Base-by-base conservation (phyloP, 2,113 vertebrate genomes). In the Mixornis gularis region DNA sequence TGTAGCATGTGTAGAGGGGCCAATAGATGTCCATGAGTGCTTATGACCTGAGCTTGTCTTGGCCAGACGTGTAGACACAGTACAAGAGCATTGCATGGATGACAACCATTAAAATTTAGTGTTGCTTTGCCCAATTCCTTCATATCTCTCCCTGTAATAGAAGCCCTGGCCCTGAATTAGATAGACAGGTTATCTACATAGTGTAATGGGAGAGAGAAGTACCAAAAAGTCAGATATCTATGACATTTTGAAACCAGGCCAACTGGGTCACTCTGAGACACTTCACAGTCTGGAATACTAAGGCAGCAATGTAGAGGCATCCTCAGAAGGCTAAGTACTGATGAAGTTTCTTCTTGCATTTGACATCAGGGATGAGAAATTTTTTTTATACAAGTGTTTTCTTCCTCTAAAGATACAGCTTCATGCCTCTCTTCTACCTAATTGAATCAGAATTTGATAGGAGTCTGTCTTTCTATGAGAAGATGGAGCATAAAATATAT, bases 131-230 rank as follows among this genome's bases (percentile, higher is more conserved):
- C 46, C 30, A 41, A 10, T 89, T 94, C 36, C 18, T 77, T 89
- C 56, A 14, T 56, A 25, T 64, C 12, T 58, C 27, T 70, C 25
- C 36, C 17, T 68, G 56, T 85, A 91, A 71, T 3, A 76, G 58
- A 78, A 92, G 38, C 30, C 41, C 17, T 69, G 29, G 46, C 32
- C 63, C 66, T 60, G 53, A 60, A 36, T 85, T 79, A 44, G 25
- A 38, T 55, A 51, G 46, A 17, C 17, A 29, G 84, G 40, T 65
- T 79, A 79, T 87, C 89, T 89, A 60, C 20, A 2, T 26, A 85
- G 78, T 52, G 78, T 92, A 92, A 87, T 59, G 64, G 76, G 73
- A 96, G 91, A 87, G 49, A 91, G 84, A 79, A 55, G 84, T 41
- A 76, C 78, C 89, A 44, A 94, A 92, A 93, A 91, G 70, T 29